Evolutionary conservation across 2,113 vertebrate species (phyloP), one percentile per base, ranked within the genome.

Genomic region (Antidorcas marsupialis): DNA sequence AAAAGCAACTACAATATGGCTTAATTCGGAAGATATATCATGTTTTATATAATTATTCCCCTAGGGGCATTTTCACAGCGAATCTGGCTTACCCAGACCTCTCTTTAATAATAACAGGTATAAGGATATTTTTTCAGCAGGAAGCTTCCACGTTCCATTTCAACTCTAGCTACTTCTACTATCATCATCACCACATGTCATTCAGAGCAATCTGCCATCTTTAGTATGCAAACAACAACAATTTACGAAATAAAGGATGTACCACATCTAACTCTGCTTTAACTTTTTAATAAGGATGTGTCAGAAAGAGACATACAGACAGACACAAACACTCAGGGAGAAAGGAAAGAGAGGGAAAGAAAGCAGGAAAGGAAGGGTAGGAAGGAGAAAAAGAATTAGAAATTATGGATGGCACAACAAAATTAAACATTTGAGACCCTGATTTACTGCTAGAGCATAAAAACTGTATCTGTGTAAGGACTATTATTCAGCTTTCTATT

Each of bases 81-180:
- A 94, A 64, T 15, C 64, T 82, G 36, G 25, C 57, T 94, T 28
- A 87, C 27, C 28, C 39, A 81, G 89, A 97, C 43, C 78, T 45
- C 79, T 74, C 81, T 93, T 91, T 71, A 96, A 94, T 53, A 84
- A 93, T 39, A 97, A 95, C 47, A 96, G 25, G 7, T 27, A 67
- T 13, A 43, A 94, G 16, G 55, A 47, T 28, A 8, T 52, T 74
- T 93, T 87, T 78, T 52, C 23, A 97, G 62, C 39, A 78, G 50
- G 47, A 94, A 91, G 43, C 17, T 59, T 91, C 36, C 43, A 7
- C 16, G 5, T 45, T 86, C 59, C 36, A 55, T 71, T 83, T 93
- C 83, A 79, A 45, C 43, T 47, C 45, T 23, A 74, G 43, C 11
- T 36, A 60, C 33, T 83, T 78, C 27, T 21, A 74, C 25, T 47